Evolutionary conservation across 2,113 vertebrate genomes (phyloP), one percentile per base, ranked within the genome.

Genomic region (Crotalus tigris): DNA sequence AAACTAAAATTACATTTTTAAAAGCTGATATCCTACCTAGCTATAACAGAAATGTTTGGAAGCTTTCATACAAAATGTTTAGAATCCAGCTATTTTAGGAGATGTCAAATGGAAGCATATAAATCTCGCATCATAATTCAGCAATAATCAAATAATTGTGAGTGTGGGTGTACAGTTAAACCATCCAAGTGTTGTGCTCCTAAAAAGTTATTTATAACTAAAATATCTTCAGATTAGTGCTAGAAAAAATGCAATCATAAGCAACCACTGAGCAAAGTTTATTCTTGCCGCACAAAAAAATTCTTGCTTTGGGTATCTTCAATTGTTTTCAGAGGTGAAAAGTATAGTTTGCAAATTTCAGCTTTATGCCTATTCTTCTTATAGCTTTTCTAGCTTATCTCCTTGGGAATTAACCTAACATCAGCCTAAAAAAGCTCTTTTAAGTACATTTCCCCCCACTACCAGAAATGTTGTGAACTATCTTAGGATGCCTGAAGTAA

Each of bases 31-130:
- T 24, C 15, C 39, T 33, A 33, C 89, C n/a, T 93, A 93, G 15
- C n/a, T 29, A 51, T 64, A 94, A 57, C 4, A 53, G 0, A 54
- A 49, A 87, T 93, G 13, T 91, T 94, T 93, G 90, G 75, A 81
- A 90, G 29, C 49, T n/a, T 39, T 12, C 39, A 58, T 61, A 11
- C 29, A 26, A 54, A 39, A 13, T 49, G 59, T 88, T 69, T 69
- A 33, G 59, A 92, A 87, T 92, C 2, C 75, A 81, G 51, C n/a
- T 29, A 89, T 93, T 93, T 93, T 46, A 93, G 53, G 93, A 94
- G 29, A 26, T 94, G 4, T 54, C 55, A 53, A n/a, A 3, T 21
- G 13, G 88, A 54, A 94, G 92, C 59, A 87, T 92, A 51, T 51
- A 59, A 26, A 9, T 29, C 90, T 87, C 9, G 13, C 10, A 39